Evolutionary conservation across 2,113 vertebrate species (phyloP).

Genomic region (Pelvicachromis taeniatus): DNA sequence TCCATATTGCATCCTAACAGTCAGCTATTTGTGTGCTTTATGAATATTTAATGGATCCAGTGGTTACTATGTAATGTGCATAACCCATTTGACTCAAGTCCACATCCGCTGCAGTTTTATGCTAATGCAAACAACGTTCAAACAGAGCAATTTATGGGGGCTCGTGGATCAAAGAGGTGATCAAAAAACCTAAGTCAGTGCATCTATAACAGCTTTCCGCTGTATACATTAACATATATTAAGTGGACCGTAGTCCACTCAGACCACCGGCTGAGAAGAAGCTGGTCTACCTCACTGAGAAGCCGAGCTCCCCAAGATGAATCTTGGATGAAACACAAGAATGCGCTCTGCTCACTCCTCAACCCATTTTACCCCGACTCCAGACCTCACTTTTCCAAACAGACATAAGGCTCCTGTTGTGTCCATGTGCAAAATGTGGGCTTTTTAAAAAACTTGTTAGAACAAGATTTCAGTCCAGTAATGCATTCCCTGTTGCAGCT

Average conservation of each 20-base stretch:
- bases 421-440: background rate
- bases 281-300: background rate
- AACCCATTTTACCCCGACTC: background rate
- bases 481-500: background rate
- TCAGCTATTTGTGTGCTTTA: background rate
- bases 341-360: conserved; percentile 33
- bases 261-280: conserved; percentile 46
- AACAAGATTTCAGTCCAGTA: background rate
- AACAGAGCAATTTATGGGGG: background rate
- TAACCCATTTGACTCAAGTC: background rate
- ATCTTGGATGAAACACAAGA: conserved; percentile 63
- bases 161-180: background rate
- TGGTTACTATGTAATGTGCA: background rate
- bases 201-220: background rate
- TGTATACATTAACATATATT: conserved; percentile 18
- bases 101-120: background rate
- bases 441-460: background rate
- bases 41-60: background rate
- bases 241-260: background rate
- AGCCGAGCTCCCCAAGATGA: background rate
- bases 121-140: background rate
- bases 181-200: background rate
- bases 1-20: background rate
- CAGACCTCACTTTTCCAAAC: conserved; percentile 49
- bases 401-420: conserved; percentile 48